Percentiles rank a stretch among this genome's conserved stretches.
Evolutionary conservation across 2,797 vertebrate species (phyloP).

Genomic region (Pelodytes ibericus): DNA sequence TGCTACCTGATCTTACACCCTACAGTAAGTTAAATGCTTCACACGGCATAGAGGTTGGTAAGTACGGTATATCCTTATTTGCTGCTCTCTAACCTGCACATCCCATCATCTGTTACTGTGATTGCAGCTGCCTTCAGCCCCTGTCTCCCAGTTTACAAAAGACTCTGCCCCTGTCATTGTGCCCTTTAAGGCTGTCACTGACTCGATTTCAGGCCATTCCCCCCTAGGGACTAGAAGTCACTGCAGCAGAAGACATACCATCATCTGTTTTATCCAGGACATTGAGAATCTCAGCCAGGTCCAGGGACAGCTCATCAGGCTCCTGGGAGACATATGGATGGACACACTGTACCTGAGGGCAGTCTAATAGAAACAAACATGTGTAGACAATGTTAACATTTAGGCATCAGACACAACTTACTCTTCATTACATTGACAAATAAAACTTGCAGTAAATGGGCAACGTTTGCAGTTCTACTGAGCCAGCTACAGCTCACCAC

Average conservation of each 20-base stretch:
- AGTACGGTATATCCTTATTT: neutral
- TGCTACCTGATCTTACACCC: too few relatives aligned
- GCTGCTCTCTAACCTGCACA: neutral
- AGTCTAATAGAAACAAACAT: conserved; percentile 86
- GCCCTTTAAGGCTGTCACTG: conserved; percentile 13
- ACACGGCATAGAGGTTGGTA: too few relatives aligned
- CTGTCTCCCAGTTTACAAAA: neutral
- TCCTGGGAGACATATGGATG: conserved; percentile 92
- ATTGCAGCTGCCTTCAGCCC: conserved; percentile 3
- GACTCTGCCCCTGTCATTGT: conserved; percentile 4
- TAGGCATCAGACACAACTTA: too few relatives aligned
- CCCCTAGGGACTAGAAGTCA: neutral
- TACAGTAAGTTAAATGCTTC: too few relatives aligned
- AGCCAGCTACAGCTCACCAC: too few relatives aligned
- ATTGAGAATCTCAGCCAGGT: conserved; percentile 91
- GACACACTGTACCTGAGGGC: conserved; percentile 94
- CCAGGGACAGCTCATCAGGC: conserved; percentile 90
- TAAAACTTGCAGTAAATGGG: too few relatives aligned
- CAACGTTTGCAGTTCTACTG: too few relatives aligned
- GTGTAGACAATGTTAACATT: too few relatives aligned
- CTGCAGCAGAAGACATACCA: conserved; percentile 67
- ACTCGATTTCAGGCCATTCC: neutral
- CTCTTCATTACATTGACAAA: too few relatives aligned
- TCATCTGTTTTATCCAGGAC: conserved; percentile 90
- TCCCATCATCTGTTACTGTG: neutral